These are phyloP conservation scores for Entomyzon cyanotis DNA, from an alignment of 2,113 vertebrate genomes.

Conservation along the genomic window DNA sequence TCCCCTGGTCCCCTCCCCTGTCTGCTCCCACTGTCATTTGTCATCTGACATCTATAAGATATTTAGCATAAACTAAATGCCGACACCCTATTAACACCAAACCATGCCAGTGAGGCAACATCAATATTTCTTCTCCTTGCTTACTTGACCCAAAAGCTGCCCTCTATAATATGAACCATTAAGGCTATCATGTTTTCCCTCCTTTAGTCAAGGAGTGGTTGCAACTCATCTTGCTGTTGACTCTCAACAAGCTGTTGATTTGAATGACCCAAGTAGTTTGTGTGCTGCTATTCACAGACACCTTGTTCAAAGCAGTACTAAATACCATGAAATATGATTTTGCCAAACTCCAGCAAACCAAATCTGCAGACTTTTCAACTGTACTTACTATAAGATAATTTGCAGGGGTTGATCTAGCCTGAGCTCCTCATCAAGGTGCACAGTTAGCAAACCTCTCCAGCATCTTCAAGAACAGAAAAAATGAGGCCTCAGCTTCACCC, in stretches of 20 bases:
- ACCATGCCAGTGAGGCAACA: not conserved
- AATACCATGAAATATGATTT: not conserved
- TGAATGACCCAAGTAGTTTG: not conserved
- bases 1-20: not conserved
- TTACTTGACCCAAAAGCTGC: not conserved
- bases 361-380: not conserved
- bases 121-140: not conserved
- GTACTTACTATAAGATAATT: not conserved
- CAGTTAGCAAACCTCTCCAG: not conserved
- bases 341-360: not conserved
- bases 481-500: not conserved
- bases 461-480: not conserved
- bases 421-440: accelerated
- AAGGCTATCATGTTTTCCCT: not conserved
- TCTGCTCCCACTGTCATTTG: not conserved
- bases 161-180: not conserved
- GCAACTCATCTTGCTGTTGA: not conserved
- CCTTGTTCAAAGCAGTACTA: not conserved
- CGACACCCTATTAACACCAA: not conserved
- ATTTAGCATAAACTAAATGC: not conserved
- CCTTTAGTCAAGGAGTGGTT: not conserved
- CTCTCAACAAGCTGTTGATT: not conserved
- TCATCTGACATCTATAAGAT: not conserved
- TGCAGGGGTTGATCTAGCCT: not conserved
- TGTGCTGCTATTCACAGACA: not conserved